Conservation (phyloP, 2,888 invertebrate species). For the Hyalella azteca region DNA sequence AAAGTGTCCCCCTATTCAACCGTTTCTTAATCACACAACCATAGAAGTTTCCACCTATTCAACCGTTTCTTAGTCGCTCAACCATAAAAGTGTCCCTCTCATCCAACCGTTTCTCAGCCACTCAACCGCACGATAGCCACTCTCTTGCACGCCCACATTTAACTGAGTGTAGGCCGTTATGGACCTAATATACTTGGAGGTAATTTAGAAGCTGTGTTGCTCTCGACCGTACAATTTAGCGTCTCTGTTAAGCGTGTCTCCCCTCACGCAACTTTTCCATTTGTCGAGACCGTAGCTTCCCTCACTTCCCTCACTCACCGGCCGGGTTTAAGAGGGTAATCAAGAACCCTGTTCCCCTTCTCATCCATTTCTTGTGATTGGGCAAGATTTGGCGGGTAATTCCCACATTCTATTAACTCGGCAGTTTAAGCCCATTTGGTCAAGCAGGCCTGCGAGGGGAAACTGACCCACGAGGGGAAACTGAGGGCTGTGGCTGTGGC, state of each 20-base stretch:
- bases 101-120: too few relatives aligned
- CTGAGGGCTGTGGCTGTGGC: neutral
- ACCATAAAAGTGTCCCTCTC: too few relatives aligned
- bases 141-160: too few relatives aligned
- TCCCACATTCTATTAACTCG: slow-evolving; percentile 28
- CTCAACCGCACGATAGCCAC: too few relatives aligned
- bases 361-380: slow-evolving; percentile 35
- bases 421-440: slow-evolving; percentile 34
- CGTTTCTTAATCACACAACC: too few relatives aligned
- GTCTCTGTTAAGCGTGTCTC: slow-evolving; percentile 7
- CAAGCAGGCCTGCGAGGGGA: slow-evolving; percentile 23
- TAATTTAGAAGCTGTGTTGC: neutral
- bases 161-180: too few relatives aligned
- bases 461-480: neutral
- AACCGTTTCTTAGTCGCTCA: too few relatives aligned
- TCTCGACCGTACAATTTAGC: neutral
- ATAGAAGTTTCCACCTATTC: too few relatives aligned
- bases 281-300: neutral
- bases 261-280: slow-evolving; percentile 33
- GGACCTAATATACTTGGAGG: too few relatives aligned
- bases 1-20: too few relatives aligned
- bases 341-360: slow-evolving; percentile 14
- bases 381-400: slow-evolving; percentile 36
- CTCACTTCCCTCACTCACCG: neutral
- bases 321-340: slow-evolving; percentile 22